These are phyloP conservation scores for Chionomys nivalis DNA, from an alignment of 2,113 vertebrate genomes.

Conservation along the genomic window DNA sequence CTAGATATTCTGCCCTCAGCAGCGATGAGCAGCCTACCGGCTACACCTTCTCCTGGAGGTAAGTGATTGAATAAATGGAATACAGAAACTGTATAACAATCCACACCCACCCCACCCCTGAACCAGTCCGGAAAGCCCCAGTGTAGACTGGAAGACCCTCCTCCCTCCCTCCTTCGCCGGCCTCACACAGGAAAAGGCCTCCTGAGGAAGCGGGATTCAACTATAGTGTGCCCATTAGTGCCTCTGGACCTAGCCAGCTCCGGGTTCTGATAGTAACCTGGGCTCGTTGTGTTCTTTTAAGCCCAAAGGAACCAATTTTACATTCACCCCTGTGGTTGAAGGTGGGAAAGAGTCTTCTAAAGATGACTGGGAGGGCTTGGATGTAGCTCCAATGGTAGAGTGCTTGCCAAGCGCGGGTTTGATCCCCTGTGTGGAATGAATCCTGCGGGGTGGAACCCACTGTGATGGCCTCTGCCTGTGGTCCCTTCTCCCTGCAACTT, in stretches of 20 bases:
- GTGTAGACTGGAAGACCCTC: background rate
- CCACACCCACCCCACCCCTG: background rate
- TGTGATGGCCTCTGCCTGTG: background rate
- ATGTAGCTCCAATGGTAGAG: background rate
- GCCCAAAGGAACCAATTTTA: background rate
- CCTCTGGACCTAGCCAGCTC: background rate
- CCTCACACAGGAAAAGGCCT: background rate
- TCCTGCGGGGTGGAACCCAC: too few relatives aligned
- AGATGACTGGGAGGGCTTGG: background rate
- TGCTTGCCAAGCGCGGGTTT: too few relatives aligned
- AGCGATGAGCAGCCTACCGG: conserved; percentile 40
- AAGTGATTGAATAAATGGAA: conserved; percentile 29
- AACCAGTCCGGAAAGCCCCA: background rate
- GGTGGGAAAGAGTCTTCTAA: background rate
- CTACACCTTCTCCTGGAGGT: conserved; percentile 70
- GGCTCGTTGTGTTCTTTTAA: background rate
- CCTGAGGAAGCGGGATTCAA: background rate
- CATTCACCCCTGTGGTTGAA: background rate
- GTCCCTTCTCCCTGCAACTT: background rate
- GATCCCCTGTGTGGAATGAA: background rate
- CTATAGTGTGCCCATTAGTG: background rate
- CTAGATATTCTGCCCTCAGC: background rate
- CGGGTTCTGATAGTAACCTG: background rate
- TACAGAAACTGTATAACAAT: background rate
- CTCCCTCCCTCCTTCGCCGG: background rate